Evolutionary conservation across 2,797 vertebrate genomes (phyloP).

Genomic region (Gobionotothen gibberifrons): DNA sequence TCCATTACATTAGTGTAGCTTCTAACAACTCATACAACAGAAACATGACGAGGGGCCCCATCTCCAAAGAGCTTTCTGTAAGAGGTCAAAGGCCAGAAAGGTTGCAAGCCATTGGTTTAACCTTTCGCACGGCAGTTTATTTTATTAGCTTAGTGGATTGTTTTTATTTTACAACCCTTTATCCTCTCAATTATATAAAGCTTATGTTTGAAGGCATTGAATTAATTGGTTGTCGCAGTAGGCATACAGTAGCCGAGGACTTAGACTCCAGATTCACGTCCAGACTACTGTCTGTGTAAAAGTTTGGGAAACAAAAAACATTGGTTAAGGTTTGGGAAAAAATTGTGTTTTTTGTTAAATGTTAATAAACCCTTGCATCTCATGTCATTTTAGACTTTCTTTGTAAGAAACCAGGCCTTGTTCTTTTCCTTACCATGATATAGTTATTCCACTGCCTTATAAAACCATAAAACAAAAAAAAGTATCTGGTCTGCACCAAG

Average conservation of each 20-base stretch:
- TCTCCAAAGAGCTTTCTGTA: background rate
- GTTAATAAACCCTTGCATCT: background rate
- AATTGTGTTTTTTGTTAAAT: background rate
- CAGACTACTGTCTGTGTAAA: background rate
- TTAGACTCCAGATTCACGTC: background rate
- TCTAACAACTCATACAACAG: background rate
- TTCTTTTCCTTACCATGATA: background rate
- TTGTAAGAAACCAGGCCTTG: background rate
- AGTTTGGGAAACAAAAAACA: background rate
- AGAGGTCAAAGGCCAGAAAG: background rate
- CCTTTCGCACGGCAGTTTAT: background rate
- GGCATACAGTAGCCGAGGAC: too few relatives aligned
- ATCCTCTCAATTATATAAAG: too few relatives aligned
- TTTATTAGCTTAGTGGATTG: background rate
- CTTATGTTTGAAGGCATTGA: background rate
- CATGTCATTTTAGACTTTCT: background rate
- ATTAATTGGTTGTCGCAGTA: background rate
- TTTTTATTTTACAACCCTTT: background rate
- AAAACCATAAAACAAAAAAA: background rate
- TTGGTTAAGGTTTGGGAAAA: background rate
- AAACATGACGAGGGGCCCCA: background rate
- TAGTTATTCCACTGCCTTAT: background rate
- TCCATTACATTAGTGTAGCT: background rate
- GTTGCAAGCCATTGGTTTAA: slow-evolving; percentile 4
- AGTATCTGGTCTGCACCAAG: too few relatives aligned